Base-by-base conservation (phyloP, 2,888 invertebrate species). In the Ennomos quercinarius region DNA sequence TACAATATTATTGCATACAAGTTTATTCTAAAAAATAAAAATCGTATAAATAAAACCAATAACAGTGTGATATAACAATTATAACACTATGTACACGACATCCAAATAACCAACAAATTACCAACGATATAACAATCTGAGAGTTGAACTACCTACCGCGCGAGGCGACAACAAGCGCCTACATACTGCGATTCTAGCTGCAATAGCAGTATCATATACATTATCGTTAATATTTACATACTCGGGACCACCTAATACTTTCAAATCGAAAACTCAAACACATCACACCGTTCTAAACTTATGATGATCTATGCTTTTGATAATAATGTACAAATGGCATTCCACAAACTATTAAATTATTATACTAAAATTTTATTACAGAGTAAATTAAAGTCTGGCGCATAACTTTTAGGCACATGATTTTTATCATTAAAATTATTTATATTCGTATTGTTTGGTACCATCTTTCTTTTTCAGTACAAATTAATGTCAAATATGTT, bases 51-150 rank as follows among this genome's bases (percentile, higher is more conserved):
- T 45, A 50, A 44, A 56, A 41, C 11, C 38, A 43, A 55, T 43
- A 45, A 57, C 45, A 51, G 27, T 37, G 13, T 36, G 27, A 56
- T 37, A 50, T 37, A 40, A 44, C 40, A 47, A 51, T 35, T 42
- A 51, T 39, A 51, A 17, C 27, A 38, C 41, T 47, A 38, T 48
- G 38, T 64, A 60, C 50, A 57, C 47, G 9, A 46, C 43, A 50
- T 56, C 41, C 48, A 37, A 45, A 39, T 44, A 40, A 41, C 39
- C 48, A 50, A 39, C 41, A n/a, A n/a, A n/a, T 46, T 41, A 42
- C 40, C 49, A 37, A 41, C 17, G 36, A 42, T 8, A 35, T 54
- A 57, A 50, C 50, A 57, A 56, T 52, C 38, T 34, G 48, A 44
- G n/a, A 44, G 36, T 39, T 40, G 34, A 17, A 10, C 36, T n/a